These are phyloP conservation scores for Drosophila nigricruria DNA, from an alignment of 2,888 invertebrate species.

Conservation along the genomic window DNA sequence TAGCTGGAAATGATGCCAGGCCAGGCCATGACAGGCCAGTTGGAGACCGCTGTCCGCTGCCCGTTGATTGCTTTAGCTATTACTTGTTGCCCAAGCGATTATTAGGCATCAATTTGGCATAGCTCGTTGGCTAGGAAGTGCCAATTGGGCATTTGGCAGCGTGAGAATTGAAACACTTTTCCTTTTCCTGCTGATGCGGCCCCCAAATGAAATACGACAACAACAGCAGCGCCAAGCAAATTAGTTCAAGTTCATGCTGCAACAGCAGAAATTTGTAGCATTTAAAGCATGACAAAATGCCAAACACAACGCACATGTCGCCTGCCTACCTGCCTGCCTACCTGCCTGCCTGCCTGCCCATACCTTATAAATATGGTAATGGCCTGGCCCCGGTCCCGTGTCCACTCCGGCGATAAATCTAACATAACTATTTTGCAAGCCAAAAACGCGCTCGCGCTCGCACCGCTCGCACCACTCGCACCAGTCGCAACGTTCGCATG, in stretches of 20 bases:
- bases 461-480: slow-evolving; percentile 7
- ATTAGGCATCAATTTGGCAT: slow-evolving; percentile 70
- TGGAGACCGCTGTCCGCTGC: slow-evolving; percentile 19
- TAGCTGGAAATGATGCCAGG: slow-evolving; percentile 78
- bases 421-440: slow-evolving; percentile 73
- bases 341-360: slow-evolving; percentile 2
- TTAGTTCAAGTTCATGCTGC: slow-evolving; percentile 71
- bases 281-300: slow-evolving; percentile 73
- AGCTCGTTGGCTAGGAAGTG: slow-evolving; percentile 66
- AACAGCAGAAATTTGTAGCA: slow-evolving; percentile 69
- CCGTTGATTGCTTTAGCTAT: slow-evolving; percentile 47
- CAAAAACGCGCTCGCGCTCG: slow-evolving; percentile 39
- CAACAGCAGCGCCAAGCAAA: slow-evolving; percentile 1
- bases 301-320: slow-evolving; percentile 58
- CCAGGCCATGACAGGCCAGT: slow-evolving; percentile 7
- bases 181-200: slow-evolving; percentile 57
- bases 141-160: slow-evolving; percentile 69
- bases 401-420: slow-evolving; percentile 68
- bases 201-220: slow-evolving; percentile 13
- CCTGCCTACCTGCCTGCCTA: not conserved
- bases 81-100: slow-evolving; percentile 67
- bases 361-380: slow-evolving; percentile 75
- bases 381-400: slow-evolving; percentile 31
- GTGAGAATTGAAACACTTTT: slow-evolving; percentile 72
- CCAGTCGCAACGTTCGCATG: slow-evolving; percentile 47